A percentile compares a stretch with the other conserved stretches of the same genome.
Conservation (phyloP, 2,888 invertebrate genomes). For the Leptopilina myrica region DNA sequence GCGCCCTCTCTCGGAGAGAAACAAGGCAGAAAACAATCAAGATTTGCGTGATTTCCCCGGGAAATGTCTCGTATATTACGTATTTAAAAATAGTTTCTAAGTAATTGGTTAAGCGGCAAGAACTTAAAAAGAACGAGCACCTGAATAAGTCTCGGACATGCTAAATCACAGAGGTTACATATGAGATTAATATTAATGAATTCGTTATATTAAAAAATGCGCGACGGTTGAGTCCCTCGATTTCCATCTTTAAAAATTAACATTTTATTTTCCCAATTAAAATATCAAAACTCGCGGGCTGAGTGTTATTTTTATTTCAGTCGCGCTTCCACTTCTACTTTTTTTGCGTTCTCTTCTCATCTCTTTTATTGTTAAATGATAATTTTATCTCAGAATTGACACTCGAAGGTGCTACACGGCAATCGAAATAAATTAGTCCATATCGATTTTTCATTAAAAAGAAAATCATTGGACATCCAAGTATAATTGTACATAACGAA, state of each 20-base stretch:
- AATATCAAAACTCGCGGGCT: constrained; percentile 30
- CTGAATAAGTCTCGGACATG: constrained; percentile 43
- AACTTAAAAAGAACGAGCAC: constrained; percentile 40
- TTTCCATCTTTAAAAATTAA: background rate
- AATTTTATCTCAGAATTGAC: background rate
- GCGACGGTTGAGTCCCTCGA: constrained; percentile 26
- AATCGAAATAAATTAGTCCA: background rate
- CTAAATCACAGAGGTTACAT: constrained; percentile 66
- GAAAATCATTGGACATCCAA: background rate
- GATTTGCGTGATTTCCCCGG: constrained; percentile 49
- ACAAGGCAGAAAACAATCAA: constrained; percentile 68
- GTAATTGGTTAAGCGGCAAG: constrained; percentile 1
- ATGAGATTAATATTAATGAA: constrained; percentile 65
- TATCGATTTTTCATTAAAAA: background rate
- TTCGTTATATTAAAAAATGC: constrained; percentile 45
- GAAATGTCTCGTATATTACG: constrained; percentile 43
- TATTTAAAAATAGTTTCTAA: constrained; percentile 31
- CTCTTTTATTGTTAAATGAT: background rate
- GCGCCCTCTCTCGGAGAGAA: constrained; percentile 44
- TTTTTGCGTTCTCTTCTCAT: background rate
- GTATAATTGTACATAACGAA: constrained; percentile 27
- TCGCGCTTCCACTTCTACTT: constrained; percentile 18
- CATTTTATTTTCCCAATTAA: background rate
- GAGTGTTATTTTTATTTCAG: constrained; percentile 25
- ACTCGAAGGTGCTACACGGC: constrained; percentile 22